Base-by-base conservation (phyloP, 2,888 invertebrate genomes). In the Stenotaenia linearis region DNA sequence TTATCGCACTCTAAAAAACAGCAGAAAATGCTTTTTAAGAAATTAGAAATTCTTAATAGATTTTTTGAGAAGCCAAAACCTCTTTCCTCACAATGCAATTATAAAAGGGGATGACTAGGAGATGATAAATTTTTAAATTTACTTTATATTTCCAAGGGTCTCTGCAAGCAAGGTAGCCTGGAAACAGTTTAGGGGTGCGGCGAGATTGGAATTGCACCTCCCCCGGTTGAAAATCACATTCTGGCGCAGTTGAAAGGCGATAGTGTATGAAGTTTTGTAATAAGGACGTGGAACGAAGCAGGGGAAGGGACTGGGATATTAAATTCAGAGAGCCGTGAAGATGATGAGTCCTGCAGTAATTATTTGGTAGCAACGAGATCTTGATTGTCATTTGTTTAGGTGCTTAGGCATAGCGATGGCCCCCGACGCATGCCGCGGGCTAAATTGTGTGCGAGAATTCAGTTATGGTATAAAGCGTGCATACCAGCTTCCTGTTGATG, bases 361-460 rank as follows among this genome's bases (percentile, higher is more conserved):
- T 61, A 61, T 61, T 61, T 61, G 61, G 25, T 61, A 28, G 61
- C 61, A 61, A 61, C 61, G 61, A 61, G 61, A 61, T 61, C 25
- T 61, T 61, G 61, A 61, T 61, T 61, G 61, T 61, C 61, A 61
- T 61, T 61, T 61, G 61, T 61, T 61, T 61, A 61, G 61, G 61
- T 61, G 61, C 25, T 61, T 25, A 25, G 61, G 61, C 61, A 61
- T 61, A 61, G 61, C 61, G 61, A 61, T 25, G 61, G 61, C 23
- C 61, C 61, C 28, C 25, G 61, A 25, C 28, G 61, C 61, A 61
- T 61, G 61, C 61, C 61, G 23, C 23, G 7, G 25, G 61, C 61
- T 61, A 61, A 61, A 61, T 61, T 61, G 61, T 61, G 61, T 61
- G 61, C 61, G 61, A 61, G 61, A 61, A 61, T 61, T 61, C 61